phyloP scores from a whole-genome alignment of 2,797 vertebrate genomes.

The Brachyrhaphis roseni region DNA sequence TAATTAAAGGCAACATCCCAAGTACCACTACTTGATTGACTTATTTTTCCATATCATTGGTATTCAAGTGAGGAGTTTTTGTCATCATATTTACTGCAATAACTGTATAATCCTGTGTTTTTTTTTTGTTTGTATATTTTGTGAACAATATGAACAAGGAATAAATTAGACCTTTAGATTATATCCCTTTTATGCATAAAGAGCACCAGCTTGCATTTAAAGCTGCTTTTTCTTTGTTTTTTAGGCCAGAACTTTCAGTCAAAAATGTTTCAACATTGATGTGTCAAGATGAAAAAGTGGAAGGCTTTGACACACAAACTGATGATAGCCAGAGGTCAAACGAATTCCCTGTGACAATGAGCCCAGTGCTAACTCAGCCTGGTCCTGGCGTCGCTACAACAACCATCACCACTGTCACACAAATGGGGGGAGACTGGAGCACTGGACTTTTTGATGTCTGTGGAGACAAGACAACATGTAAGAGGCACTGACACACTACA shows the following conservation, averaged over 20 bases:
- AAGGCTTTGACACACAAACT: conserved; percentile 25
- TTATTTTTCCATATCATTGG: not conserved
- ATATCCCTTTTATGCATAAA: not conserved
- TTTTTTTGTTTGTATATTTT: not conserved
- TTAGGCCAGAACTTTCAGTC: conserved; percentile 40
- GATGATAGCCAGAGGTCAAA: conserved; percentile 35
- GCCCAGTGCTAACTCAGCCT: conserved; percentile 79
- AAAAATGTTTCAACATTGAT: conserved; percentile 2
- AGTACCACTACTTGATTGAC: not conserved
- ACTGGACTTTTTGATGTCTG: conserved; percentile 83
- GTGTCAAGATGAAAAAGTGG: conserved; percentile 25
- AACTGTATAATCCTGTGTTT: not conserved
- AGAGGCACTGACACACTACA: conserved; percentile 20
- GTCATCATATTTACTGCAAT: not conserved
- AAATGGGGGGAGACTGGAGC: conserved; percentile 84
- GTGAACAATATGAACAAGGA: not conserved
- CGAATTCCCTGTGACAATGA: conserved; percentile 11
- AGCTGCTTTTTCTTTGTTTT: conserved; percentile 25
- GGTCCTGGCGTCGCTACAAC: conserved; percentile 77
- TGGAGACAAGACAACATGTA: conserved; percentile 83
- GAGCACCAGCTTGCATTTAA: not conserved
- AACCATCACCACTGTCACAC: conserved; percentile 80
- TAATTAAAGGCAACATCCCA: conserved; percentile 35
- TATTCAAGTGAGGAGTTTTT: not conserved
- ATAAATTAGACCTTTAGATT: not conserved